Percentiles rank a stretch among this genome's conserved stretches.
These are phyloP conservation scores for Sciurus carolinensis DNA, from an alignment of 2,797 vertebrate species.

Conservation along the genomic window DNA sequence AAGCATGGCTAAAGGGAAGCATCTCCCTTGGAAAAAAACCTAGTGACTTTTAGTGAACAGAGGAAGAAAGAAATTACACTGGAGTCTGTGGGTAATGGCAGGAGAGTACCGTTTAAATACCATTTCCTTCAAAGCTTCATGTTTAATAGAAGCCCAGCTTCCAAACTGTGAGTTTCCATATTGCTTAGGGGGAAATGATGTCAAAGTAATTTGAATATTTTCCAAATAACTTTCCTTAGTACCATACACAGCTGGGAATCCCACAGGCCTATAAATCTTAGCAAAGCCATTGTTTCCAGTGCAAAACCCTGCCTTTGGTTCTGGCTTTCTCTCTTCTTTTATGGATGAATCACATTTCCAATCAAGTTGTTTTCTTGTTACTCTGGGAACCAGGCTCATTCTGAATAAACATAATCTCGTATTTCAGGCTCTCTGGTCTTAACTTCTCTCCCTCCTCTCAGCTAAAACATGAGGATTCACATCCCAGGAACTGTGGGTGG, in stretches of 20 bases:
- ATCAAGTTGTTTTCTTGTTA: slow-evolving; percentile 56
- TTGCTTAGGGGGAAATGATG: not conserved
- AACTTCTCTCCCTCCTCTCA: not conserved
- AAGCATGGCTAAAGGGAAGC: not conserved
- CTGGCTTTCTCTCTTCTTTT: slow-evolving; percentile 56
- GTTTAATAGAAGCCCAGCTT: not conserved
- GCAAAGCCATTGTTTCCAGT: slow-evolving; percentile 40
- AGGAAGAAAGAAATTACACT: slow-evolving; percentile 34
- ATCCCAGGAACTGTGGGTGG: not conserved
- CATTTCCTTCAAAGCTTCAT: not conserved
- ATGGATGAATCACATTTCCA: slow-evolving; percentile 54
- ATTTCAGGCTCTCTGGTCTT: not conserved
- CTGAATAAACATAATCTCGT: not conserved
- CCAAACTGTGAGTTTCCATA: slow-evolving; percentile 30
- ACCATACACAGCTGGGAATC: slow-evolving; percentile 2
- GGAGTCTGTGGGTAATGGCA: not conserved
- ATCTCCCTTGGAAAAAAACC: not conserved
- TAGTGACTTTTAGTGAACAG: not conserved
- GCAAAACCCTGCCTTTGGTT: slow-evolving; percentile 37
- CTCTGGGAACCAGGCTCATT: slow-evolving; percentile 43
- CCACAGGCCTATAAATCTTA: slow-evolving; percentile 30
- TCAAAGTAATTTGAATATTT: slow-evolving; percentile 52
- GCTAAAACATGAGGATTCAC: not conserved
- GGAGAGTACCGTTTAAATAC: slow-evolving; percentile 15
- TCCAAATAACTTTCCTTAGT: slow-evolving; percentile 66